phyloP scores from a whole-genome alignment of 2,888 invertebrate species.

The Danaus chrysippus region DNA sequence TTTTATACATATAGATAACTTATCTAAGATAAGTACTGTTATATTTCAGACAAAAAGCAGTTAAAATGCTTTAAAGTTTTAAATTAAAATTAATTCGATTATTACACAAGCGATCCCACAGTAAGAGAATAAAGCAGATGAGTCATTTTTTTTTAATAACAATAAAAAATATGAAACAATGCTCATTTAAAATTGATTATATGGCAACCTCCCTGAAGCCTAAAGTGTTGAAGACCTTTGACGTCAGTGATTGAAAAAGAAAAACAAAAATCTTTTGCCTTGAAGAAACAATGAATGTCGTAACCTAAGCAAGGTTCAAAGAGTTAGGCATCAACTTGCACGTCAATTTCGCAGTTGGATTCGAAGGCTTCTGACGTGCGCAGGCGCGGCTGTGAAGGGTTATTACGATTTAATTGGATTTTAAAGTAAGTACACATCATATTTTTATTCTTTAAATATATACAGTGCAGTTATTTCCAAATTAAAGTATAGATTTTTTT shows the following conservation, averaged over 20 bases:
- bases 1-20: too few relatives aligned
- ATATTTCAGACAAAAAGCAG: too few relatives aligned
- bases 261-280: constrained; percentile 1
- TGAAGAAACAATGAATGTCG: constrained; percentile 23
- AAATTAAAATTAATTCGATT: background rate
- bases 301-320: constrained; percentile 27
- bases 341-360: constrained; percentile 14
- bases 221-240: background rate
- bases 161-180: constrained; percentile 1
- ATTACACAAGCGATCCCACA: background rate
- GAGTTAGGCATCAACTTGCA: constrained; percentile 12
- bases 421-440: constrained; percentile 8
- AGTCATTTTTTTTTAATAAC: background rate
- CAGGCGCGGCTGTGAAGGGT: constrained; percentile 5
- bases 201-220: background rate
- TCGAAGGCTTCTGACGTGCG: constrained; percentile 12
- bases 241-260: constrained; percentile 5
- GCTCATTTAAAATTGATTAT: background rate
- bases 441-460: background rate
- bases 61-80: too few relatives aligned
- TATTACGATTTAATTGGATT: constrained; percentile 1
- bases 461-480: background rate
- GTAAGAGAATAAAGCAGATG: background rate
- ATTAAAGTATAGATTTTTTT: background rate
- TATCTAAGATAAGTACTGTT: too few relatives aligned